These are phyloP conservation scores for Antrozous pallidus DNA, from an alignment of 2,797 vertebrate species.

Conservation along the genomic window DNA sequence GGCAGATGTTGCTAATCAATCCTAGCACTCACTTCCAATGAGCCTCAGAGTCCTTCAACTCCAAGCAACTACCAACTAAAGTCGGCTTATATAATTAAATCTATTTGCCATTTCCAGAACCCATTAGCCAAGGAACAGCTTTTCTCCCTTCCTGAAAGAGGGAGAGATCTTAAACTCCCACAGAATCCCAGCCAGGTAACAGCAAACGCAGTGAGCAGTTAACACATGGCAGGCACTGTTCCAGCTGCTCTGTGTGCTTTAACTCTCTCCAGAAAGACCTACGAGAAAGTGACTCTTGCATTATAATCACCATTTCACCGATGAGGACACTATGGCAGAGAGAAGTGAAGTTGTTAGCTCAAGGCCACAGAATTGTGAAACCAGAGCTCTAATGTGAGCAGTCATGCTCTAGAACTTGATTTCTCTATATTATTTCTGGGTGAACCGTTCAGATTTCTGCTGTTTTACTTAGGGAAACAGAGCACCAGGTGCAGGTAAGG, in stretches of 20 bases:
- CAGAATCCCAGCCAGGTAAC: neutral
- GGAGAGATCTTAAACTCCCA: neutral
- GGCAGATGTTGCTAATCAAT: neutral
- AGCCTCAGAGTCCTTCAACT: conserved; percentile 10
- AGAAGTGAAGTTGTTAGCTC: neutral
- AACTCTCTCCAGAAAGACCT: neutral
- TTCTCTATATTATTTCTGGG: neutral
- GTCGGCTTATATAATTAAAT: neutral
- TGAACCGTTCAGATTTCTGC: neutral
- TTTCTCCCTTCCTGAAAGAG: neutral
- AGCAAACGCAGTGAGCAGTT: neutral
- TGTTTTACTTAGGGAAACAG: neutral
- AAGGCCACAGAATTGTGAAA: neutral
- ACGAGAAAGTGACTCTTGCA: neutral
- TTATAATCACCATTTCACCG: neutral
- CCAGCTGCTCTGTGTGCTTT: neutral
- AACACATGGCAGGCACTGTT: neutral
- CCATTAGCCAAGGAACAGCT: neutral
- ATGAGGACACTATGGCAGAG: neutral
- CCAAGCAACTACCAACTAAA: neutral
- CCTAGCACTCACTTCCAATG: neutral
- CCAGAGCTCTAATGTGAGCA: neutral
- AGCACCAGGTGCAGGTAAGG: neutral
- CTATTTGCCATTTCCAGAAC: conserved; percentile 16
- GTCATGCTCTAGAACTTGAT: neutral